phyloP scores from a whole-genome alignment of 2,797 vertebrate species.

The Adrianichthys oophorus region DNA sequence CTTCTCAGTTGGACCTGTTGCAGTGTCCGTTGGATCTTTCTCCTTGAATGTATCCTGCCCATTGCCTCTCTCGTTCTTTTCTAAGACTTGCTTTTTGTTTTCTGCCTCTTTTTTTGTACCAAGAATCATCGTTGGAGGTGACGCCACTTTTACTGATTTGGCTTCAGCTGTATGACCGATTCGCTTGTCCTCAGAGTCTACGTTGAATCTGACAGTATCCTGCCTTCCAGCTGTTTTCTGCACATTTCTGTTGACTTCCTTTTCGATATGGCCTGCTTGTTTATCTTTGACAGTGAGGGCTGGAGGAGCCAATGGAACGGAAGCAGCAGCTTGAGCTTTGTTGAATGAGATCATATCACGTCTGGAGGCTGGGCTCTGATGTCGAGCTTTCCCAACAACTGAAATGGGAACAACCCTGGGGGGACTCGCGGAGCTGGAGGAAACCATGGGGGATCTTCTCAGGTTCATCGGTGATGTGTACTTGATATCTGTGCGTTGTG shows the following conservation, averaged over 20 bases:
- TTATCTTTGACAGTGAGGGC: conserved; percentile 43
- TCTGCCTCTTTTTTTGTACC: conserved; percentile 31
- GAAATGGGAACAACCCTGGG: conserved; percentile 76
- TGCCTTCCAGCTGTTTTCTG: conserved; percentile 51
- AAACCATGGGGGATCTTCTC: conserved; percentile 62
- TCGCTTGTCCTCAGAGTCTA: conserved; percentile 40
- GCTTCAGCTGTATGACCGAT: conserved; percentile 39
- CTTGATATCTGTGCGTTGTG: conserved; percentile 70
- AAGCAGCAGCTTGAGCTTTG: conserved; percentile 65
- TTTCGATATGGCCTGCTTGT: conserved; percentile 23
- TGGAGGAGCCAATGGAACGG: conserved; percentile 22
- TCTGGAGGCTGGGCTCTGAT: conserved; percentile 76
- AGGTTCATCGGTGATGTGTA: conserved; percentile 66
- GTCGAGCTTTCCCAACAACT: conserved; percentile 51
- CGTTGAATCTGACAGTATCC: conserved; percentile 47
- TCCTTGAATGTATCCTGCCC: conserved; percentile 22
- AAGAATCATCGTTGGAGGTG: conserved; percentile 54
- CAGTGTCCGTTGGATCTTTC: conserved; percentile 18
- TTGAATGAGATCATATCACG: conserved; percentile 80
- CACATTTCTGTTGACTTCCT: conserved; percentile 18
- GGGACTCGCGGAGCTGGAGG: conserved; percentile 64
- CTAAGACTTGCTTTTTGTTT: conserved; percentile 33
- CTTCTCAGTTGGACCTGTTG: conserved; percentile 53
- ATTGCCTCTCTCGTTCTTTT: conserved; percentile 28
- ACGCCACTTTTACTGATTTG: conserved; percentile 58